A percentile compares a stretch with the other conserved stretches of the same genome.
Conservation (phyloP, 2,113 vertebrate genomes). For the Piaya cayana region DNA sequence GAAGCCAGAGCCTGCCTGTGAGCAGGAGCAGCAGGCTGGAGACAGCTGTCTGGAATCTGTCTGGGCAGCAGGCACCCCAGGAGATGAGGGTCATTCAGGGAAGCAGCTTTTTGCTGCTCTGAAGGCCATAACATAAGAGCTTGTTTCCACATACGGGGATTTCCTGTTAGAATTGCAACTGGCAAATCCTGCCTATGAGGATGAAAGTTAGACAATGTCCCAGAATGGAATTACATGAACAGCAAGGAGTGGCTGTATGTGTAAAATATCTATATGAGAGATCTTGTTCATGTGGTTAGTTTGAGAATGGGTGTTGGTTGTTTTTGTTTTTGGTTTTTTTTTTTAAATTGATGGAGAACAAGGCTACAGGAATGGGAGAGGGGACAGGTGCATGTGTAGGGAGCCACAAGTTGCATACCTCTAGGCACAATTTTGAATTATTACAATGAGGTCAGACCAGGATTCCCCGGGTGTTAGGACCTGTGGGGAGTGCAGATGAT, state of each 20-base stretch:
- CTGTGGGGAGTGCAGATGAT: not conserved
- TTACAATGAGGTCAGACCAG: not conserved
- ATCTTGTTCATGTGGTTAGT: not conserved
- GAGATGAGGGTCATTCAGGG: slow-evolving; percentile 45
- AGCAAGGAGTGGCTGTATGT: not conserved
- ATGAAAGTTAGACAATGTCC: slow-evolving; percentile 1
- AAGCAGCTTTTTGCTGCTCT: slow-evolving; percentile 46
- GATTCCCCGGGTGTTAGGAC: not conserved
- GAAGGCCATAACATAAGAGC: not conserved
- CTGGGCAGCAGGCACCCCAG: slow-evolving; percentile 56
- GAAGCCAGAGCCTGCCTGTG: slow-evolving; percentile 48
- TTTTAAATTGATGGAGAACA: not conserved
- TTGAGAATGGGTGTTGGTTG: not conserved
- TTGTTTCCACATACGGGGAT: slow-evolving; percentile 27
- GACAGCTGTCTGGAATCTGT: slow-evolving; percentile 66
- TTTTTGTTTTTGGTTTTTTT: not conserved
- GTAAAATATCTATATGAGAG: not conserved
- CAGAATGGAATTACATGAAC: not conserved
- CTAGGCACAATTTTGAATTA: not conserved
- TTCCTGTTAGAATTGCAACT: slow-evolving; percentile 14
- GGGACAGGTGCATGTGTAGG: too few relatives aligned
- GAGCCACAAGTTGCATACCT: not conserved
- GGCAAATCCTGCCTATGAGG: not conserved
- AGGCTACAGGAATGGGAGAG: not conserved
- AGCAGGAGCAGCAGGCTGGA: slow-evolving; percentile 62